Evolutionary conservation across 2,888 invertebrate species (phyloP).

Genomic region (Pyrgus malvae): DNA sequence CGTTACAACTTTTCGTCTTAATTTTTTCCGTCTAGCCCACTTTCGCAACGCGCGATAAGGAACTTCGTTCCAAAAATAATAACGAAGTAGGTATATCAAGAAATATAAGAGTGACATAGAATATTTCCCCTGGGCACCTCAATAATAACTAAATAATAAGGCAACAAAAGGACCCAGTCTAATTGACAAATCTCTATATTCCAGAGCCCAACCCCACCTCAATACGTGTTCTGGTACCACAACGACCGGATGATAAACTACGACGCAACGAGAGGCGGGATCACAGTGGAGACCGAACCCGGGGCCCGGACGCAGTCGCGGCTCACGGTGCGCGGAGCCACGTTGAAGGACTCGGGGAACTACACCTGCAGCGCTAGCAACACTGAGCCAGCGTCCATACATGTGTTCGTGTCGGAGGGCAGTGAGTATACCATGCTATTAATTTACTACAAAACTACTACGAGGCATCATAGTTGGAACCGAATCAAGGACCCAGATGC

Average conservation of each 20-base stretch:
- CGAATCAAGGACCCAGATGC: too few species aligned
- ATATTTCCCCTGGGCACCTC: too few species aligned
- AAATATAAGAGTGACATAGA: too few species aligned
- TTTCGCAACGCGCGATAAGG: too few species aligned
- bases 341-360: constrained; percentile 94
- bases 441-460: too few species aligned
- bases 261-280: constrained; percentile 90
- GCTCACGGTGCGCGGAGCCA: constrained; percentile 92
- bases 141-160: too few species aligned
- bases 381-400: constrained; percentile 93
- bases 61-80: too few species aligned
- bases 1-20: too few species aligned
- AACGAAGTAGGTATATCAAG: too few species aligned
- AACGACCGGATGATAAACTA: constrained; percentile 97
- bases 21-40: too few species aligned
- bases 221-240: constrained; percentile 98
- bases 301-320: constrained; percentile 93
- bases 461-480: background rate
- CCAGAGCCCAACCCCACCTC: constrained; percentile 95
- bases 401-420: constrained; percentile 95
- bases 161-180: too few species aligned
- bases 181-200: constrained; percentile 44
- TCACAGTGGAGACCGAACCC: constrained; percentile 93
- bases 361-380: constrained; percentile 95
- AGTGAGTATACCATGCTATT: constrained; percentile 59